Base-by-base conservation (phyloP, 2,113 vertebrate genomes). In the Pseudorectes ferrugineus region DNA sequence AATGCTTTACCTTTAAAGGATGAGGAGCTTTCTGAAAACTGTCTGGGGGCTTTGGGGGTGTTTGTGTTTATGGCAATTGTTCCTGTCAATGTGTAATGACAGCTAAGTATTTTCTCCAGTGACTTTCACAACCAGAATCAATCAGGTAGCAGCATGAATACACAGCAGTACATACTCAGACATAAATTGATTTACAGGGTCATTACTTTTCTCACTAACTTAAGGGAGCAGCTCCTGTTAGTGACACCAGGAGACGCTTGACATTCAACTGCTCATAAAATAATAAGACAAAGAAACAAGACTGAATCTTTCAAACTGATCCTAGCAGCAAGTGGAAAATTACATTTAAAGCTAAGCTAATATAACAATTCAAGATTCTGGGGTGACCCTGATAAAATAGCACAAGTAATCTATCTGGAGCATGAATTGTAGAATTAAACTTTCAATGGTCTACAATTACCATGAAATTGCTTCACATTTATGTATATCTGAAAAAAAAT, bases 111-210 rank as follows among this genome's bases (percentile, higher is more conserved):
- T 88, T 97, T 94, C 74, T 93, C 43, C 78, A 73, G 70, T 91
- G 87, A 93, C 81, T 94, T 93, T 93, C 92, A 79, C 81, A 88
- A 93, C 38, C 55, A 76, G 74, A 91, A 89, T 81, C 87, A 87
- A 93, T 95, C 94, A 89, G 70, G 51, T 70, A 95, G 45, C 93
- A 94, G 84, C 81, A 66, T 17, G 85, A 95, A 89, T 79, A 73
- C 94, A 68, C 61, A 91, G 74, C 73, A 87, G 72, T 89, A 81
- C 40, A 76, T 77, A 92, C 38, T 55, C 66, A 76, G 78, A 67
- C 63, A 91, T 68, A 95, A 89, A 96, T 62, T 93, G 74, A 93
- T 95, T 92, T 95, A 93, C 59, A 28, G 91, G 81, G 58, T 87
- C 93, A 93, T 95, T 91, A 95, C 81, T 89, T 93, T 71, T 89